phyloP scores from a whole-genome alignment of 1,140 invertebrate genomes.

The Dendrolimus punctatus region DNA sequence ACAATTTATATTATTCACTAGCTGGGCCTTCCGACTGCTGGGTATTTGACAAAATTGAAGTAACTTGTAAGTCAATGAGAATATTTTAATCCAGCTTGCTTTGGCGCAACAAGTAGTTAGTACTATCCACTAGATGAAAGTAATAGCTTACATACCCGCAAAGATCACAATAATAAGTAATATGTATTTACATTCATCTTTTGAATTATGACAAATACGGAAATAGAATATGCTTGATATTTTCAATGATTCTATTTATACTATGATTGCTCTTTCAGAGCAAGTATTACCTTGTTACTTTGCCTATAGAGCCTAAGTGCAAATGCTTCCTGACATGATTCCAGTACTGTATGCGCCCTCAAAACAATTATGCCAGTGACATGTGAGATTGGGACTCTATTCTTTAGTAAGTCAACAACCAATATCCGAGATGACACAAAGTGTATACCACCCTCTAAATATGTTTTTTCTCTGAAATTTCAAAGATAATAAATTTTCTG shows the following conservation, averaged over 20 bases:
- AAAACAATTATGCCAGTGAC: conserved; percentile 93
- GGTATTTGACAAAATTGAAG: too few relatives aligned
- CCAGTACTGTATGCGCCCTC: conserved; percentile 93
- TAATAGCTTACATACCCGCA: too few relatives aligned
- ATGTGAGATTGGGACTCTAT: conserved; percentile 90
- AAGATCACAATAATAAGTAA: too few relatives aligned
- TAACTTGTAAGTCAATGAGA: too few relatives aligned
- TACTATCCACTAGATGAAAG: too few relatives aligned
- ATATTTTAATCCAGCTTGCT: too few relatives aligned
- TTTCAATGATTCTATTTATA: neutral
- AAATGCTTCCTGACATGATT: conserved; percentile 96
- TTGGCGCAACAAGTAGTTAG: too few relatives aligned
- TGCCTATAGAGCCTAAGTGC: conserved; percentile 91
- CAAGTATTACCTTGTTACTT: conserved; percentile 84
- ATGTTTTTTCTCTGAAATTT: conserved; percentile 79
- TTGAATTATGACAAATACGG: too few relatives aligned
- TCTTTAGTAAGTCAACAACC: conserved; percentile 96
- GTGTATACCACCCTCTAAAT: conserved; percentile 93
- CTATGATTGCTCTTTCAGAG: neutral
- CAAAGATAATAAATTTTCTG: conserved; percentile 6
- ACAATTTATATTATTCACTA: too few relatives aligned
- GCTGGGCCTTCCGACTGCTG: too few relatives aligned
- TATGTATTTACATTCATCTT: too few relatives aligned
- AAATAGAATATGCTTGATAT: too few relatives aligned
- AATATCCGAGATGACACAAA: conserved; percentile 95